Percentiles rank a stretch among this genome's conserved stretches.
These are phyloP conservation scores for Aptenodytes patagonicus DNA, from an alignment of 2,113 vertebrate species.

Conservation along the genomic window DNA sequence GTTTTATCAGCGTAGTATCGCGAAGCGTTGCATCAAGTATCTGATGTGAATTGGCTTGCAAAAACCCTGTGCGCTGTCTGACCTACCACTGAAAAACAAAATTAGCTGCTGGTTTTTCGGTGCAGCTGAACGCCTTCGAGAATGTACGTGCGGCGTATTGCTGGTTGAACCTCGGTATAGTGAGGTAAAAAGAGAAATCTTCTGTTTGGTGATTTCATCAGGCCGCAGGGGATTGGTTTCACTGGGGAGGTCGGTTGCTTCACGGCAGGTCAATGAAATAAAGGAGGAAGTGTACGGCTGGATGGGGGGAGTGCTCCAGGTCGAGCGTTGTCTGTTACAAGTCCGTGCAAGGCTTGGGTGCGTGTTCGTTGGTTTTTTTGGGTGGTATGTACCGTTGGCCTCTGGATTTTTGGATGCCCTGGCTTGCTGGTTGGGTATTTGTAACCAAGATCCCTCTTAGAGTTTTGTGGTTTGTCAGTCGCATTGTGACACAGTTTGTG, in stretches of 20 bases:
- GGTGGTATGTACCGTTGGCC: fast-evolving
- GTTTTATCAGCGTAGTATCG: neutral
- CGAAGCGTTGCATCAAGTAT: fast-evolving
- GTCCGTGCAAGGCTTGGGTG: neutral
- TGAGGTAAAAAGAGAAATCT: neutral
- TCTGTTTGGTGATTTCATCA: neutral
- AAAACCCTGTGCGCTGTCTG: neutral
- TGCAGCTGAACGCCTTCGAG: neutral
- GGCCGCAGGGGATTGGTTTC: neutral
- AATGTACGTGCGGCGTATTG: fast-evolving
- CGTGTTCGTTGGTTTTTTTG: too few relatives aligned
- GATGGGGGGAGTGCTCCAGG: neutral
- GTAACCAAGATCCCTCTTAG: neutral
- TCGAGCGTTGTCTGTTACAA: fast-evolving
- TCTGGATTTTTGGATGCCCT: neutral
- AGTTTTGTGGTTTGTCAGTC: neutral
- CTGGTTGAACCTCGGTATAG: neutral
- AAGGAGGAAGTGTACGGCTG: too few relatives aligned
- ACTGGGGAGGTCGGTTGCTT: neutral
- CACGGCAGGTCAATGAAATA: fast-evolving
- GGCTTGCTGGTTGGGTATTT: neutral
- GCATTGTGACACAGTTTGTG: neutral
- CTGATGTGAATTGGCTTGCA: neutral
- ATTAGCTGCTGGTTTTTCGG: neutral
- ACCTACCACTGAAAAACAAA: neutral